These are phyloP conservation scores for Limulus polyphemus DNA, from an alignment of 2,888 invertebrate species.

Conservation along the genomic window DNA sequence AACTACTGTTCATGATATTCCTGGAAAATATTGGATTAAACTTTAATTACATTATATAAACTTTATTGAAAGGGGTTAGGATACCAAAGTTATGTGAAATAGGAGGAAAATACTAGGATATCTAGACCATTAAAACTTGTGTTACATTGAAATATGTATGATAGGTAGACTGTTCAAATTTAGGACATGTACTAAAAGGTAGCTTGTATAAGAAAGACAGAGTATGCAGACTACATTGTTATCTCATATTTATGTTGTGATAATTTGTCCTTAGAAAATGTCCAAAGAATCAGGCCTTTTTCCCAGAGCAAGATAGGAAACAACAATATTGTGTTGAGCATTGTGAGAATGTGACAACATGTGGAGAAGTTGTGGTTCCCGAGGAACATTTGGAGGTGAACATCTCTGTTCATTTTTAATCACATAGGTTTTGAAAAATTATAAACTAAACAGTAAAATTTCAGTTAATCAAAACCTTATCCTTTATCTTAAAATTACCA, in stretches of 20 bases:
- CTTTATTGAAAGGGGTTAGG: too few relatives aligned
- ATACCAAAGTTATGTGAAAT: too few relatives aligned
- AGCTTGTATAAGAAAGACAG: background rate
- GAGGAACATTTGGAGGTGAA: conserved; percentile 83
- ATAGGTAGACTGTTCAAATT: background rate
- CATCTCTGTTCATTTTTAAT: conserved; percentile 24
- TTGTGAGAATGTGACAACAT: conserved; percentile 73
- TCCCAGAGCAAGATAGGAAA: conserved; percentile 17
- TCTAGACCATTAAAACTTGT: background rate
- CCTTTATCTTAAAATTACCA: background rate
- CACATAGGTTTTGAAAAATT: background rate
- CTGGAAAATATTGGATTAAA: too few relatives aligned
- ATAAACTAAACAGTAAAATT: background rate
- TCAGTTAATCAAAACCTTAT: background rate
- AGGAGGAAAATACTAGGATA: background rate
- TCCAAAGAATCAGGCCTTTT: conserved; percentile 56
- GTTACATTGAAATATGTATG: background rate
- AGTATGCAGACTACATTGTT: too few relatives aligned
- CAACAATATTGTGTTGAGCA: conserved; percentile 69
- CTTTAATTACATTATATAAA: too few relatives aligned
- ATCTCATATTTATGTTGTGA: background rate
- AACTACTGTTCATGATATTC: too few relatives aligned
- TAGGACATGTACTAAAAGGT: background rate
- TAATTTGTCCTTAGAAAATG: conserved; percentile 55
- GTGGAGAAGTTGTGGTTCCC: conserved; percentile 90